Evolutionary conservation across 2,888 invertebrate species (phyloP), one percentile per base, ranked within the genome.

Genomic region (Acleris cristana): DNA sequence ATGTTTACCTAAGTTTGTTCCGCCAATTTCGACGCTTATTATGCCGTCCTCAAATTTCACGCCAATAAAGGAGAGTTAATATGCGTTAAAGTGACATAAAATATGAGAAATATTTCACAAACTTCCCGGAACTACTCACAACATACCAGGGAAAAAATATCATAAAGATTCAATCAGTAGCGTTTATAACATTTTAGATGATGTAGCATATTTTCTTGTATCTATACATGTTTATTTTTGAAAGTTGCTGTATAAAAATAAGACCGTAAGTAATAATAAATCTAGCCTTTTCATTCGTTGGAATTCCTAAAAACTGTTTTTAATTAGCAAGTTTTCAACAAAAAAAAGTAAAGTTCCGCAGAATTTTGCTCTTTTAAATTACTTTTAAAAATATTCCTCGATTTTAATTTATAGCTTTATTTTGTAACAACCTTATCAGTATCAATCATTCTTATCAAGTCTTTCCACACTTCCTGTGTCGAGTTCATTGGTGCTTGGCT

Each of bases 1-100:
- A 55, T 44, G 69, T 45, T 59, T 51, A 55, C 51, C 18, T n/a
- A 21, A 44, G 69, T 71, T 79, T 67, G 86, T 83, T 81, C 82
- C 82, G 87, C 79, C 78, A 85, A 89, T 89, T 86, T 78, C 75
- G 71, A 76, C 78, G 80, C 82, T 81, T 79, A 84, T 86, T 88
- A 85, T 78, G 80, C 81, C 80, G 73, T 69, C 70, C 73, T 75
- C 76, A 76, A 81, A 83, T 77, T 79, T 80, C 82, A 81, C 79
- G 75, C 80, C 73, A 71, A 75, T 80, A 72, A 77, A 73, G 68
- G 70, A 75, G 73, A 65, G 76, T 74, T 85, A 85, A 87, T 83
- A 76, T 69, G 78, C 84, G 79, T 88, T 79, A 80, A 84, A 73
- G 79, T 83, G 80, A 75, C 73, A 77, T 65, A 45, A 26, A 59